Evolutionary conservation across 2,797 vertebrate genomes (phyloP).

Genomic region (Myiothlypis chrysogaster): DNA sequence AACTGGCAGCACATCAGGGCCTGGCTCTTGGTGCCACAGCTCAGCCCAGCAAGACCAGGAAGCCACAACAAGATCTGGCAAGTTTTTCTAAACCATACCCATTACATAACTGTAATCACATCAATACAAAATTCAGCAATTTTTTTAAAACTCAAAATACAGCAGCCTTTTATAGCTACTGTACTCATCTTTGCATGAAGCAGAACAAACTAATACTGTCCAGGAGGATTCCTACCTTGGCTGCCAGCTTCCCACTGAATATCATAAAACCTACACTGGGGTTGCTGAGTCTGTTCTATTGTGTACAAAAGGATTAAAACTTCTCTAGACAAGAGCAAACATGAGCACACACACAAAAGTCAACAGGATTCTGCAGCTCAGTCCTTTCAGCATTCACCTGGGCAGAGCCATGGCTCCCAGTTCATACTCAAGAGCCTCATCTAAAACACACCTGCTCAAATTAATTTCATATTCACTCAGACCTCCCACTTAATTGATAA

Average conservation of each 20-base stretch:
- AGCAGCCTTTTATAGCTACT: not conserved
- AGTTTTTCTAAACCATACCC: not conserved
- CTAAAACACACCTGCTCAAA: not conserved
- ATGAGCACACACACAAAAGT: not conserved
- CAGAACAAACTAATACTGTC: not conserved
- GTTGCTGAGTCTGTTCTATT: not conserved
- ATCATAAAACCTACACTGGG: not conserved
- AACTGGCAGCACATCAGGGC: not conserved
- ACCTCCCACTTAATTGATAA: not conserved
- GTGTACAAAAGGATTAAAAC: not conserved
- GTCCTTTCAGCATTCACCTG: not conserved
- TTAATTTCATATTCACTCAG: not conserved
- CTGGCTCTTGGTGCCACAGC: not conserved
- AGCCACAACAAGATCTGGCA: not conserved
- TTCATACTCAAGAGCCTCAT: not conserved
- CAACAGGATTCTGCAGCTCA: not conserved
- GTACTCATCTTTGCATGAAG: not conserved
- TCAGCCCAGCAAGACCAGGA: not conserved
- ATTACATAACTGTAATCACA: not conserved
- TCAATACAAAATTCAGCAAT: not conserved
- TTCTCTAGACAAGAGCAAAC: not conserved
- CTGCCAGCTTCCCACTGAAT: not conserved
- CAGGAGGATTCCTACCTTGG: not conserved
- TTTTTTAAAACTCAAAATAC: not conserved
- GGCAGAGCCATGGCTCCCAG: not conserved